Evolutionary conservation across 2,113 vertebrate genomes (phyloP).

Genomic region (Turdus rufiventris): DNA sequence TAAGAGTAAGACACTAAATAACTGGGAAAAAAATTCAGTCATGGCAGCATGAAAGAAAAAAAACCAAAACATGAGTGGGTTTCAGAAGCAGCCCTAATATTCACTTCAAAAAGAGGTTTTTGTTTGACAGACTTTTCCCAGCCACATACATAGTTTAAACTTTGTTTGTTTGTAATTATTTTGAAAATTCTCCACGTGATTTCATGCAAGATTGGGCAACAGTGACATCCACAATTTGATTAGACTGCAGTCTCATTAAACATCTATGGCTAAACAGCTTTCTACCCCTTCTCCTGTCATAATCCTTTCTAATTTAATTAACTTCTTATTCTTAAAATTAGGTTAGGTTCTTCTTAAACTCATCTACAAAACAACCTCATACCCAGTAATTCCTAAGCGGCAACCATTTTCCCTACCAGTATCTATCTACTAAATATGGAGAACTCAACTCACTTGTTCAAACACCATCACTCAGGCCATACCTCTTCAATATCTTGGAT

Average conservation of each 20-base stretch:
- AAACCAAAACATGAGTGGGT: neutral
- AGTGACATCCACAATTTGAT: neutral
- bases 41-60: neutral
- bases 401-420: neutral
- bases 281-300: neutral
- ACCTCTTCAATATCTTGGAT: neutral
- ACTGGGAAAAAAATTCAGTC: neutral
- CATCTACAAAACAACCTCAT: neutral
- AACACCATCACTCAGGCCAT: neutral
- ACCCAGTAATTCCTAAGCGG: neutral
- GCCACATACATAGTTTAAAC: neutral
- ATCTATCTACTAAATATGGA: neutral
- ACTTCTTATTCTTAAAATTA: neutral
- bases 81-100: neutral
- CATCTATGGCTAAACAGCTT: neutral
- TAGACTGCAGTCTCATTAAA: neutral
- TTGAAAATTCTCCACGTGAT: neutral
- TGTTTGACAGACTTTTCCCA: neutral
- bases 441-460: neutral
- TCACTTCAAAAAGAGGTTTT: neutral
- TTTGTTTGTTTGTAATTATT: neutral
- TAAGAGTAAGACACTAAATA: neutral
- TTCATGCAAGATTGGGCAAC: neutral
- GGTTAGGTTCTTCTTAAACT: neutral
- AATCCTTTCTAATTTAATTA: constrained; percentile 15